phyloP scores from a whole-genome alignment of 1,140 invertebrate genomes.

The Drosophila sucinea region DNA sequence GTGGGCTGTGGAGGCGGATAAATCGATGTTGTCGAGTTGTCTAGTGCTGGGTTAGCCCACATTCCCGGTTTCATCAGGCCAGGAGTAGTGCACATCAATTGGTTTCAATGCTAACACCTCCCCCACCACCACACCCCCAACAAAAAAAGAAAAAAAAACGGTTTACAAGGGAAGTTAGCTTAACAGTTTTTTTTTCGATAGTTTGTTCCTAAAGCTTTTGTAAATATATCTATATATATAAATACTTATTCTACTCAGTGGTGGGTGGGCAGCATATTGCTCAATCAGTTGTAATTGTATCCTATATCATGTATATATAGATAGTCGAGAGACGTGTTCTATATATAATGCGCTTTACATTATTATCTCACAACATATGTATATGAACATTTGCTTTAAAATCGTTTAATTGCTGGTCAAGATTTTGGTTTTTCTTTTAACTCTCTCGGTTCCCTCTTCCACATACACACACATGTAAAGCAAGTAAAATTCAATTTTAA shows the following conservation, averaged over 20 bases:
- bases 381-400: conserved; percentile 45
- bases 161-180: too few species aligned
- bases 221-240: conserved; percentile 42
- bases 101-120: conserved; percentile 60
- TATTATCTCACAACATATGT: conserved; percentile 16
- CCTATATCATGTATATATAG: conserved; percentile 14
- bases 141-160: conserved; percentile 19
- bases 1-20: conserved; percentile 24
- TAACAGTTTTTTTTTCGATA: conserved; percentile 64
- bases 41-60: conserved; percentile 34
- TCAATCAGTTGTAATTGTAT: conserved; percentile 16
- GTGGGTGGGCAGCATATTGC: not conserved
- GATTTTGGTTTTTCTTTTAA: conserved; percentile 22
- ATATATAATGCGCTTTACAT: not conserved
- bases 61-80: conserved; percentile 44
- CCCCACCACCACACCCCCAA: conserved; percentile 5
- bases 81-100: conserved; percentile 52
- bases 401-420: conserved; percentile 74
- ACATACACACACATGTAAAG: conserved; percentile 6
- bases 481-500: conserved; percentile 8
- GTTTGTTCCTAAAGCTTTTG: conserved; percentile 72
- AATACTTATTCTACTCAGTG: conserved; percentile 19
- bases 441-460: not conserved
- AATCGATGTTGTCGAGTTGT: conserved; percentile 44
- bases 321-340: not conserved